Conservation (phyloP, 2,888 invertebrate species). For the Heterodera filipjevi region DNA sequence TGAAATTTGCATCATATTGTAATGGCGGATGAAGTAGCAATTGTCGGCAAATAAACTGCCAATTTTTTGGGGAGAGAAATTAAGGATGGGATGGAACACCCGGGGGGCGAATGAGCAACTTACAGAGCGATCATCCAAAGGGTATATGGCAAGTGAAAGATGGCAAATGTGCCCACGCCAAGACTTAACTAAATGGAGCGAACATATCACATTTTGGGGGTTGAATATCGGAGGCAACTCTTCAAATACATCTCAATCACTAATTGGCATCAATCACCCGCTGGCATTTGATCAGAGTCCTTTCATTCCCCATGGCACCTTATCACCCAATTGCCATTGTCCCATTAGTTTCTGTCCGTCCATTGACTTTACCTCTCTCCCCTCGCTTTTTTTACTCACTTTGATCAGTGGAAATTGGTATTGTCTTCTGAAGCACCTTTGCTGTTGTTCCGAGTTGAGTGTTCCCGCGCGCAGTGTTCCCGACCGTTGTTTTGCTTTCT, state of each 20-base stretch:
- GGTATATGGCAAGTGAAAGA: constrained; percentile 23
- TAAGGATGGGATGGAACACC: not conserved
- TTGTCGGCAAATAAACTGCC: constrained; percentile 2
- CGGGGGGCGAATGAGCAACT: not conserved
- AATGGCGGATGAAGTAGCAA: constrained; percentile 31
- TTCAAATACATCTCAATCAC: no score
- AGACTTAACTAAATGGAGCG: not conserved
- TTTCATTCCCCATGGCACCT: not conserved
- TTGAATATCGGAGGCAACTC: no score
- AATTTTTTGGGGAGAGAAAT: not conserved
- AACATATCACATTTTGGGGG: no score
- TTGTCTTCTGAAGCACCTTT: constrained; percentile 20
- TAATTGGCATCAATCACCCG: no score
- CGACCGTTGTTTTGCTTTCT: constrained; percentile 25
- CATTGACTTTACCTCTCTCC: no score
- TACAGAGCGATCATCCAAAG: constrained; percentile 20
- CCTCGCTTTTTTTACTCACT: not conserved
- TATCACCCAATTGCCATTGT: no score
- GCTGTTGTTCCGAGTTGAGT: constrained; percentile 19
- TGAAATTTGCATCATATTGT: constrained; percentile 31
- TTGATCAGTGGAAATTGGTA: constrained; percentile 36
- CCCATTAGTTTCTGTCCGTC: no score
- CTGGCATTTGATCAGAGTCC: no score
- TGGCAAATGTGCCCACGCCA: constrained; percentile 70
- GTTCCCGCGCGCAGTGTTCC: constrained; percentile 19